Conservation (phyloP, 2,797 vertebrate species). For the Hipposideros larvatus region DNA sequence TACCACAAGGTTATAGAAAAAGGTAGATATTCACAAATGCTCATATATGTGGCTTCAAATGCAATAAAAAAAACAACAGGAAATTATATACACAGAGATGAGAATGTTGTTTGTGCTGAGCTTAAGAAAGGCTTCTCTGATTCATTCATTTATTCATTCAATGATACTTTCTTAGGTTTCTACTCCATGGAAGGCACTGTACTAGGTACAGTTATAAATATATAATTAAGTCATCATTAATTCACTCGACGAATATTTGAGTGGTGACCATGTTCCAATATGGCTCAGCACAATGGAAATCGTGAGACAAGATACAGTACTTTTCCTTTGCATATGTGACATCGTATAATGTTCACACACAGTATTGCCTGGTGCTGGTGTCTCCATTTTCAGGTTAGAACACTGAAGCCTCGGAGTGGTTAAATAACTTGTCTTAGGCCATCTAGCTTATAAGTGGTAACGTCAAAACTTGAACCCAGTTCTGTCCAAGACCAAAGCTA, state of each 20-base stretch:
- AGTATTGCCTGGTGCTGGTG: too few relatives aligned
- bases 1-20: not conserved
- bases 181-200: not conserved
- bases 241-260: conserved; percentile 33
- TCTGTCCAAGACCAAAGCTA: not conserved
- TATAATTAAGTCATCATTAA: not conserved
- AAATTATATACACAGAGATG: not conserved
- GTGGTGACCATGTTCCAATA: not conserved
- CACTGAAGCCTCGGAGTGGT: not conserved
- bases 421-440: not conserved
- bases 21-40: not conserved
- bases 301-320: not conserved
- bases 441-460: not conserved
- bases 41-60: not conserved
- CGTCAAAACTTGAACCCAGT: conserved; percentile 9
- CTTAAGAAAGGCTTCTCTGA: not conserved
- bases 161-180: not conserved
- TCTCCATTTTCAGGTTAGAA: not conserved
- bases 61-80: not conserved
- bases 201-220: not conserved
- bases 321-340: not conserved
- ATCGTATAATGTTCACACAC: not conserved
- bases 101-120: not conserved
- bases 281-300: not conserved
- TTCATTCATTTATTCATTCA: conserved; percentile 30